These are phyloP conservation scores for Autographa pulchrina DNA, from an alignment of 2,888 invertebrate species.

Conservation along the genomic window DNA sequence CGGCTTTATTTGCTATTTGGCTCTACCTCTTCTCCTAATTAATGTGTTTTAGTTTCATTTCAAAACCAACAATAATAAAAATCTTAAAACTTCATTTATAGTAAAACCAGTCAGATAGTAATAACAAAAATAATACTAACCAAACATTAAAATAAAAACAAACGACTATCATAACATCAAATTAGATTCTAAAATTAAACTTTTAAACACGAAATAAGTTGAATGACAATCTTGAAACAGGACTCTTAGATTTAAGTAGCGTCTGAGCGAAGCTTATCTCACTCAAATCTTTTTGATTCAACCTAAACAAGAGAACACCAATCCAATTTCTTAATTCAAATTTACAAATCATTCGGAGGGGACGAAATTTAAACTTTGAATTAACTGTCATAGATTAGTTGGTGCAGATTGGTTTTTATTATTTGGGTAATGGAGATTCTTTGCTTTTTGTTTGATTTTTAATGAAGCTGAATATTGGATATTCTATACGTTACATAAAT, in stretches of 20 bases:
- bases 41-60: too few relatives aligned
- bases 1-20: too few relatives aligned
- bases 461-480: not conserved
- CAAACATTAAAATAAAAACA: too few relatives aligned
- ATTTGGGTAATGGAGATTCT: not conserved
- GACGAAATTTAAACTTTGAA: constrained; percentile 67
- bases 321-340: constrained; percentile 76
- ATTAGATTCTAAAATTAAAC: constrained; percentile 12
- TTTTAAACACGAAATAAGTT: constrained; percentile 33
- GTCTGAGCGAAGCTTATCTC: constrained; percentile 41
- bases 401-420: constrained; percentile 21
- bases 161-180: constrained; percentile 21
- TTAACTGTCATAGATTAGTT: constrained; percentile 49
- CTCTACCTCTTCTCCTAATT: too few relatives aligned
- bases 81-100: too few relatives aligned
- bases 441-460: not conserved
- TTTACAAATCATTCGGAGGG: constrained; percentile 64
- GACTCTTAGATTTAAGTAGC: constrained; percentile 26
- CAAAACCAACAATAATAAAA: too few relatives aligned
- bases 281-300: constrained; percentile 58
- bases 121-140: too few relatives aligned
- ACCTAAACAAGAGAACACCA: constrained; percentile 63
- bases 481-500: too few relatives aligned
- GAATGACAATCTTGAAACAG: constrained; percentile 30
- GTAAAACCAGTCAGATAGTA: too few relatives aligned